Conservation (phyloP, 2,797 vertebrate genomes). For the Limnodromus scolopaceus region DNA sequence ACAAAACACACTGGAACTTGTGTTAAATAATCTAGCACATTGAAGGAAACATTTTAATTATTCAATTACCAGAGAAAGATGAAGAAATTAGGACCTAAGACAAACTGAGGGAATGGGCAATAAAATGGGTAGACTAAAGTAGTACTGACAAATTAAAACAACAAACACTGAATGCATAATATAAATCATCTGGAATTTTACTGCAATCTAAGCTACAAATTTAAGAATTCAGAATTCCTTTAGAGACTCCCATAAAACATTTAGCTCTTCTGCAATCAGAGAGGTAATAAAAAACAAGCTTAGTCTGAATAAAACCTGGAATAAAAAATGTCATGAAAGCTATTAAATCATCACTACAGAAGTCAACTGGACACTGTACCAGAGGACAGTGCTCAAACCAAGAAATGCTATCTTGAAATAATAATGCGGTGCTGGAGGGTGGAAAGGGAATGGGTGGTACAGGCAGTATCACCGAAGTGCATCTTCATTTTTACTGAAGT, state of each 20-base stretch:
- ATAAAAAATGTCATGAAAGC: neutral
- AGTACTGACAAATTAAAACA: neutral
- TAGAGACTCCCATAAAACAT: neutral
- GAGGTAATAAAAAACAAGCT: neutral
- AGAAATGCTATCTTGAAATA: neutral
- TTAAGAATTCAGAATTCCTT: neutral
- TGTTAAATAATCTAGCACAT: neutral
- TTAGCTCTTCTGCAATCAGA: neutral
- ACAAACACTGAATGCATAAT: neutral
- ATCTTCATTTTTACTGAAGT: neutral
- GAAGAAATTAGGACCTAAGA: neutral
- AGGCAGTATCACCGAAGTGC: accelerated
- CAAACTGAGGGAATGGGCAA: neutral
- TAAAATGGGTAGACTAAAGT: neutral
- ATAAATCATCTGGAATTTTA: conserved; percentile 6
- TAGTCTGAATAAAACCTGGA: neutral
- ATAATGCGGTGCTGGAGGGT: neutral
- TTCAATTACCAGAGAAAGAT: neutral
- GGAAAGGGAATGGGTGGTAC: accelerated
- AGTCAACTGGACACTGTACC: neutral
- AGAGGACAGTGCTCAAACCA: neutral
- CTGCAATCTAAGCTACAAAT: neutral
- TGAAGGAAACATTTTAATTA: neutral
- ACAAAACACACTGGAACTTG: neutral
- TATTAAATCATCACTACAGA: neutral